A percentile compares a stretch with the other conserved stretches of the same genome.
phyloP scores from a whole-genome alignment of 2,797 vertebrate genomes.

The Bryconaethiops microstoma region DNA sequence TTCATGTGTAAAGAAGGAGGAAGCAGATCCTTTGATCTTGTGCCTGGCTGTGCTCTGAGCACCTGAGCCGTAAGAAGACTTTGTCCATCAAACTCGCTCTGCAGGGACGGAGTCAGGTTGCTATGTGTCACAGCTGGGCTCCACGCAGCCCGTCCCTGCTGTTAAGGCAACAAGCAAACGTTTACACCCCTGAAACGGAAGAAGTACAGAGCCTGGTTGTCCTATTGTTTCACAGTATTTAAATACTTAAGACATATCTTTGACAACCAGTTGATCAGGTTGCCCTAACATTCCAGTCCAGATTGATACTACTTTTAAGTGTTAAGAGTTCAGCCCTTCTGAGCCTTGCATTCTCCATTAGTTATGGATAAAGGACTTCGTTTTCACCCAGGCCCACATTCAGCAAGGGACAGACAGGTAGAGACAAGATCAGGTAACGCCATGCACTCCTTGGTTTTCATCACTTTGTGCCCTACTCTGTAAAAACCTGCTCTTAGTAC shows the following conservation, averaged over 20 bases:
- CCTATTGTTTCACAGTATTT: constrained; percentile 21
- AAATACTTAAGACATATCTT: constrained; percentile 22
- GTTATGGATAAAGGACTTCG: constrained; percentile 34
- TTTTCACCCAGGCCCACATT: constrained; percentile 24
- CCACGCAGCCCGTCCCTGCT: constrained; percentile 43
- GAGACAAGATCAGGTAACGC: constrained; percentile 24
- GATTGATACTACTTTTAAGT: not conserved
- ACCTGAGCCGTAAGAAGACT: constrained; percentile 56
- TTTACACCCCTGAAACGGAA: constrained; percentile 57
- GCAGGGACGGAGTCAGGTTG: constrained; percentile 37
- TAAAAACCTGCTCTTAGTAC: constrained; percentile 2
- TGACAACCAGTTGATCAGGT: constrained; percentile 35
- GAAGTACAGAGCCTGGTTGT: constrained; percentile 44
- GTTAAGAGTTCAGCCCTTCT: constrained; percentile 11
- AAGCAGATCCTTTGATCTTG: constrained; percentile 50
- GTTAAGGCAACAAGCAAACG: constrained; percentile 47
- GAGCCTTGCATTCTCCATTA: constrained; percentile 25
- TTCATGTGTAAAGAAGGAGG: constrained; percentile 37
- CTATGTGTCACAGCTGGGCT: constrained; percentile 54
- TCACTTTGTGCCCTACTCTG: not conserved
- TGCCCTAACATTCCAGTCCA: constrained; percentile 1
- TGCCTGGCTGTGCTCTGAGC: constrained; percentile 28
- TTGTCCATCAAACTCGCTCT: constrained; percentile 56
- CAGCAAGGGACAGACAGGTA: constrained; percentile 16
- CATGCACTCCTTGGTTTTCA: constrained; percentile 22